A percentile compares a stretch with the other conserved stretches of the same genome.
phyloP scores from a whole-genome alignment of 2,888 invertebrate species.

The Drosophila imparisetae region DNA sequence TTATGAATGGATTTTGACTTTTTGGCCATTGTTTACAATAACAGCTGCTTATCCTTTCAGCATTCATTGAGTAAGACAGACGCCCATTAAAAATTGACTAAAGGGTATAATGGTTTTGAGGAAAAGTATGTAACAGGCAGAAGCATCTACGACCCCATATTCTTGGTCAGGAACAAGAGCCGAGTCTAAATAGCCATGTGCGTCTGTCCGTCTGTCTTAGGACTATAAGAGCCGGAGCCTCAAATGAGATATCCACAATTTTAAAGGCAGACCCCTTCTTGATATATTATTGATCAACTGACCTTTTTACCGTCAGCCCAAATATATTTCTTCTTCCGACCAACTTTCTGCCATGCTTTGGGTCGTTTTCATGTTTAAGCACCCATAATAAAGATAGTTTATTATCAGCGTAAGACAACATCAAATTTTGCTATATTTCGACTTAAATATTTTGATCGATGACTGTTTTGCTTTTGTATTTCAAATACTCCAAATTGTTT shows the following conservation, averaged over 20 bases:
- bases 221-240: not conserved
- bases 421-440: not conserved
- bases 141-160: not conserved
- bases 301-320: not conserved
- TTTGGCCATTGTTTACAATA: not conserved
- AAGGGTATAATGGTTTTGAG: not conserved
- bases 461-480: not conserved
- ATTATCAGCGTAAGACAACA: not conserved
- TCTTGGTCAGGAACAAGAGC: not conserved
- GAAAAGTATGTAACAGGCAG: not conserved
- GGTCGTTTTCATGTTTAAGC: not conserved
- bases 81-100: not conserved
- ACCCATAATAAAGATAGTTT: not conserved
- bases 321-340: not conserved
- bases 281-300: not conserved
- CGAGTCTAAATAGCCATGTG: not conserved
- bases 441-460: not conserved
- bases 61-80: not conserved
- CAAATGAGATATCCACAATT: not conserved
- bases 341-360: not conserved
- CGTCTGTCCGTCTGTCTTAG: not conserved
- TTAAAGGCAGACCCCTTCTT: not conserved
- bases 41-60: not conserved
- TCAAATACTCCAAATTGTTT: not conserved
- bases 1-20: not conserved